Base-by-base conservation (phyloP, 1,140 invertebrate species). In the Cotesia chilonis region DNA sequence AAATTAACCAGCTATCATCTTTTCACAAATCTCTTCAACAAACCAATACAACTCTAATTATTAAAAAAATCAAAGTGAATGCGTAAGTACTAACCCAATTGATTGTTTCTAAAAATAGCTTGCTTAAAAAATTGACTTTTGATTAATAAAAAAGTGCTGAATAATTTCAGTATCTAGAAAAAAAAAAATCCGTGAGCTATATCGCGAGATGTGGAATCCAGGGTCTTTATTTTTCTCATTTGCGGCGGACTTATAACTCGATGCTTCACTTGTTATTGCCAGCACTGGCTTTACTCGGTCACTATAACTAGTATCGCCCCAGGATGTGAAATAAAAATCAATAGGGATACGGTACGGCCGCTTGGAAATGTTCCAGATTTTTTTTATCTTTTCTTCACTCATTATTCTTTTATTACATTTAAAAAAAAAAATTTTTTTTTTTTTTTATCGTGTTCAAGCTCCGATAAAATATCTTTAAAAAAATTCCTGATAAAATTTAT, bases 241-340 rank as follows among this genome's bases (percentile, higher is more conserved):
- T 59, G 20, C 57, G 20, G 4, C 20, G 17, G 57, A 20, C n/a
- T 28, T 59, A 59, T 59, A 59, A 59, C 57, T 59, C 17, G 57
- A 59, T 59, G 57, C 57, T 47, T 47, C 41, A 47, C 41, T 63
- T 38, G 60, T 63, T 63, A 63, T 63, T 38, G 60, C 60, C 28
- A 37, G 37, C 37, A 37, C 60, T 63, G 60, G 60, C 60, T 63
- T 37, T 38, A 63, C 35, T 63, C 35, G 37, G 60, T 63, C 60
- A 63, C 60, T 47, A 47, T 47, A 47, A 47, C 41, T 41, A 47
- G 60, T 66, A 75, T 75, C 67, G 35, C 55, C 75, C 41, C 69
- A 78, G 76, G 75, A 80, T 79, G 78, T 76, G 77, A 74, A 79
- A 82, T 80, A 81, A 84, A 83, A 83, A 83, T 83, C 82, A 81